A percentile compares a stretch with the other conserved stretches of the same genome.
Evolutionary conservation across 1,140 invertebrate genomes (phyloP).

Genomic region (Brachionus koreanus): DNA sequence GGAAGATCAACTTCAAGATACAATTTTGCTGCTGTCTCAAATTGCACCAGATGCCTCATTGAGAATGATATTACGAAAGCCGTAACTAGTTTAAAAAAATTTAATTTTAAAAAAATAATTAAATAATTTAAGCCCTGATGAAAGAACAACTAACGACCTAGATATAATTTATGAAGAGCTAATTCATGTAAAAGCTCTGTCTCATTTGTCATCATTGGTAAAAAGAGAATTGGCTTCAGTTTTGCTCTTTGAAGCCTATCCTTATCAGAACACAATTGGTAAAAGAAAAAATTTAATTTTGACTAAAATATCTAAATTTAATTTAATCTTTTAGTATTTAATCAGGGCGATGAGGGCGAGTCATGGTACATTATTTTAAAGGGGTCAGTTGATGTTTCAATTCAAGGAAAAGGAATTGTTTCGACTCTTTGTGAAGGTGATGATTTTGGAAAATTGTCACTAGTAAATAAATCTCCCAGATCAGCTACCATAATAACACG

Average conservation of each 20-base stretch:
- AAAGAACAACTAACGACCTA: constrained; percentile 72
- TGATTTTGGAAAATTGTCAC: constrained; percentile 80
- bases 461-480: constrained; percentile 80
- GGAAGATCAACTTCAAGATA: constrained; percentile 65
- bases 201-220: constrained; percentile 76
- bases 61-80: constrained; percentile 74
- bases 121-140: constrained; percentile 63
- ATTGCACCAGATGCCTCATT: constrained; percentile 71
- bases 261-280: constrained; percentile 67
- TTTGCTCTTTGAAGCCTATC: constrained; percentile 76
- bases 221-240: constrained; percentile 75
- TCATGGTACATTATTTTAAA: constrained; percentile 82
- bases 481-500: constrained; percentile 77
- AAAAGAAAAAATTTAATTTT: background rate
- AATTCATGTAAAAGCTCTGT: constrained; percentile 74
- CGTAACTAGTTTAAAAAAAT: constrained; percentile 61
- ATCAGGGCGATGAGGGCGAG: constrained; percentile 81
- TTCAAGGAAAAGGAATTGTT: constrained; percentile 78
- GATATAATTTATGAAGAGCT: constrained; percentile 81
- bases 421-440: constrained; percentile 77
- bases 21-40: constrained; percentile 66
- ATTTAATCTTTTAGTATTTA: constrained; percentile 67
- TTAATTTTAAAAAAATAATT: constrained; percentile 30
- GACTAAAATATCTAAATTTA: background rate
- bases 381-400: constrained; percentile 79